These are phyloP conservation scores for Vombatus ursinus DNA, from an alignment of 2,113 vertebrate species.

Conservation along the genomic window DNA sequence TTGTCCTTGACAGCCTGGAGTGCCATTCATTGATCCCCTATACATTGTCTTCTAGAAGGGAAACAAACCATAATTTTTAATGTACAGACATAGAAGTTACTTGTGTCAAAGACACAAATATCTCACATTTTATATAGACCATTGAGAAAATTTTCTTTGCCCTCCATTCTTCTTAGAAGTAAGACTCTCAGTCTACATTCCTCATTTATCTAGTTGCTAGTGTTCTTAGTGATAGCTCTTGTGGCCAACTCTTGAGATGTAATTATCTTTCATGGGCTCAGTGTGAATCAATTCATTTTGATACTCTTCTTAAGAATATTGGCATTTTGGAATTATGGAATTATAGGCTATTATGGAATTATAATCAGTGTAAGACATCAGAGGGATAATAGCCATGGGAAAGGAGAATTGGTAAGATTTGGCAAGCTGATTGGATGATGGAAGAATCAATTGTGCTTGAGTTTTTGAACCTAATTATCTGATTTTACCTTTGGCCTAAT, in stretches of 20 bases:
- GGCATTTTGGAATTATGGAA: background rate
- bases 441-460: background rate
- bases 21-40: background rate
- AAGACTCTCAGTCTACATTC: background rate
- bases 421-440: background rate
- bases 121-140: background rate
- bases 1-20: background rate
- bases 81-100: background rate
- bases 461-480: background rate
- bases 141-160: background rate
- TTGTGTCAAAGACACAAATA: background rate
- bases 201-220: background rate
- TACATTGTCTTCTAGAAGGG: background rate
- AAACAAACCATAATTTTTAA: background rate
- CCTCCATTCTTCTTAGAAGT: background rate
- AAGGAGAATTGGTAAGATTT: background rate
- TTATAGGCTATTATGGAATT: background rate
- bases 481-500: background rate
- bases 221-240: background rate
- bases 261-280: background rate
- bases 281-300: background rate
- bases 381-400: background rate
- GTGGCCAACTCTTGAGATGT: background rate
- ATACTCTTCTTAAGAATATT: background rate
- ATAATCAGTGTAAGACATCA: background rate